Percentiles rank a stretch among this genome's conserved stretches.
phyloP scores from a whole-genome alignment of 2,888 invertebrate genomes.

The Dynastes maya region DNA sequence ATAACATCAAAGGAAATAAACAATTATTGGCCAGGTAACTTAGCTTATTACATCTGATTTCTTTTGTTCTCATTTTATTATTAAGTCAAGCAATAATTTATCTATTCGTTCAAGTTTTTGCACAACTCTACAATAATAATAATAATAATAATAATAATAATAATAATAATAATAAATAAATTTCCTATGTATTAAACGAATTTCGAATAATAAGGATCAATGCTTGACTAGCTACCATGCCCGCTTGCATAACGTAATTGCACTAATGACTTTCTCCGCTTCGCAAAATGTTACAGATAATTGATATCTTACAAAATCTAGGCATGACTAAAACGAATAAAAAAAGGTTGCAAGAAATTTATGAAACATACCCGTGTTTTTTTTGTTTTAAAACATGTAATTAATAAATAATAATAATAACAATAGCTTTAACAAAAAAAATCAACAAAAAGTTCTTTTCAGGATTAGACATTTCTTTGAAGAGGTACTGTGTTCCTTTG shows the following conservation, averaged over 20 bases:
- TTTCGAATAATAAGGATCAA: neutral
- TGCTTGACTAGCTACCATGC: neutral
- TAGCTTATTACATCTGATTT: no score
- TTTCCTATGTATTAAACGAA: neutral
- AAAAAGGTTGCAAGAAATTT: neutral
- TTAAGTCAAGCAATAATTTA: neutral
- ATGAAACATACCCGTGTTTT: neutral
- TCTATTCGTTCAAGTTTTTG: neutral
- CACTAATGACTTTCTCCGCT: constrained; percentile 5
- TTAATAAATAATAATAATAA: neutral
- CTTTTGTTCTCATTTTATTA: no score
- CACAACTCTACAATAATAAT: no score
- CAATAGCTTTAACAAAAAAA: neutral
- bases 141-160: constrained; percentile 1
- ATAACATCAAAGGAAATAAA: no score
- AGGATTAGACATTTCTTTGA: neutral
- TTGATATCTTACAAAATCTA: neutral
- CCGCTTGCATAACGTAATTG: neutral
- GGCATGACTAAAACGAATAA: neutral
- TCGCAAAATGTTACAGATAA: neutral
- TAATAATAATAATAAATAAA: neutral
- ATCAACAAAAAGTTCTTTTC: no score
- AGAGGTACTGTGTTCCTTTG: constrained; percentile 2
- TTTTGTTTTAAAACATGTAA: neutral
- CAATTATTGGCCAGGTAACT: no score